Conservation (phyloP, 2,797 vertebrate genomes). For the Catostomus latipinnis region DNA sequence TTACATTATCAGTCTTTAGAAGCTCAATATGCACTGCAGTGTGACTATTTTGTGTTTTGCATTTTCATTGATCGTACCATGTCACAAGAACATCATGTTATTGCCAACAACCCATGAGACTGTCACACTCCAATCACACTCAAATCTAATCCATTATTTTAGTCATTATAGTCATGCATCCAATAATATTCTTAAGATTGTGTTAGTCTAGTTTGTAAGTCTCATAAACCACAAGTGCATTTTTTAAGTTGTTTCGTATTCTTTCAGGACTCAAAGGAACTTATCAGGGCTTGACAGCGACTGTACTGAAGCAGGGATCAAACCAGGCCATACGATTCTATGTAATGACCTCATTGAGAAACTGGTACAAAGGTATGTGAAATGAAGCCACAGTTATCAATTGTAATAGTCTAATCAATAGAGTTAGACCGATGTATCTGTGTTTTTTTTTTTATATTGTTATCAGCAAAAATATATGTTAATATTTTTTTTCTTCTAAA, state of each 20-base stretch:
- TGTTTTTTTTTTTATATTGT: no score
- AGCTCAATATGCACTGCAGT: no score
- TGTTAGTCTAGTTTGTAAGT: constrained; percentile 8
- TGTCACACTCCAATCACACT: background rate
- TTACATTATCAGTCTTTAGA: no score
- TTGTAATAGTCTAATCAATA: no score
- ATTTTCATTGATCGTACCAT: background rate
- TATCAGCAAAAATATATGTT: no score
- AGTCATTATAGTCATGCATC: background rate
- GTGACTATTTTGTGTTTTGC: no score
- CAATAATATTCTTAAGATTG: background rate
- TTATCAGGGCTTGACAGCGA: constrained; percentile 94
- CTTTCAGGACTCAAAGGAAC: constrained; percentile 88
- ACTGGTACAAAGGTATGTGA: constrained; percentile 94
- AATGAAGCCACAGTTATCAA: background rate
- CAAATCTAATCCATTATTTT: background rate
- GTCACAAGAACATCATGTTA: constrained; percentile 11
- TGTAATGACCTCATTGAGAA: constrained; percentile 93
- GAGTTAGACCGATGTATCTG: no score
- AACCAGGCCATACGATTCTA: constrained; percentile 98
- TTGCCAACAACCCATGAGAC: constrained; percentile 4
- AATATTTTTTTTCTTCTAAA: no score
- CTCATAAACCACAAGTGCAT: no score
- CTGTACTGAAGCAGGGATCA: constrained; percentile 93
- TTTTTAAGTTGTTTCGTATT: background rate